Percentiles rank a stretch among this genome's conserved stretches.
phyloP scores from a whole-genome alignment of 2,888 invertebrate species.

The Xanthia icteritia region DNA sequence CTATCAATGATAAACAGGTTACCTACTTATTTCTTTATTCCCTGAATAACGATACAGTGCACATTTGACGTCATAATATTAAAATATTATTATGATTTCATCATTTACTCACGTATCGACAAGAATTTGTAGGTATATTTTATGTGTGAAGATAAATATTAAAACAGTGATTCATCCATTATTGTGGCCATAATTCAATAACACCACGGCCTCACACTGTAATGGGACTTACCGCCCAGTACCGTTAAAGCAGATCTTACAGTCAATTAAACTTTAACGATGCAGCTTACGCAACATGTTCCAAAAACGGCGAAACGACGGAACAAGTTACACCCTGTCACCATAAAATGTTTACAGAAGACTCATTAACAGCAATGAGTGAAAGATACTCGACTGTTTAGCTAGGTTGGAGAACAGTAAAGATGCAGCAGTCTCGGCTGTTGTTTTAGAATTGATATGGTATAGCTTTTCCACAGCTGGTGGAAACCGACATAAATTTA shows the following conservation, averaged over 20 bases:
- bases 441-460: neutral
- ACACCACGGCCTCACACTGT: conserved; percentile 35
- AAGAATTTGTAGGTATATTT: conserved; percentile 34
- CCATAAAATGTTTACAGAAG: conserved; percentile 36
- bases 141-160: conserved; percentile 48
- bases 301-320: conserved; percentile 62
- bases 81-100: conserved; percentile 47
- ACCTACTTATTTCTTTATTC: conserved; percentile 41
- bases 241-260: conserved; percentile 61
- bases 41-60: conserved; percentile 29
- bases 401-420: neutral
- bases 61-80: conserved; percentile 21
- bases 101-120: conserved; percentile 34
- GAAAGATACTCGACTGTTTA: neutral
- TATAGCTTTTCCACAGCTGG: neutral
- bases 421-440: neutral
- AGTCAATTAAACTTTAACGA: conserved; percentile 67
- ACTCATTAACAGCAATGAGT: neutral
- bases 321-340: conserved; percentile 62
- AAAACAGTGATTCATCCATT: conserved; percentile 50
- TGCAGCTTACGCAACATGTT: conserved; percentile 64
- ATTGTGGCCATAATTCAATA: conserved; percentile 48
- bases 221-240: conserved; percentile 40
- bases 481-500: neutral
- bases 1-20: conserved; percentile 35